phyloP scores from a whole-genome alignment of 2,113 vertebrate genomes.

The Austrofundulus limnaeus region DNA sequence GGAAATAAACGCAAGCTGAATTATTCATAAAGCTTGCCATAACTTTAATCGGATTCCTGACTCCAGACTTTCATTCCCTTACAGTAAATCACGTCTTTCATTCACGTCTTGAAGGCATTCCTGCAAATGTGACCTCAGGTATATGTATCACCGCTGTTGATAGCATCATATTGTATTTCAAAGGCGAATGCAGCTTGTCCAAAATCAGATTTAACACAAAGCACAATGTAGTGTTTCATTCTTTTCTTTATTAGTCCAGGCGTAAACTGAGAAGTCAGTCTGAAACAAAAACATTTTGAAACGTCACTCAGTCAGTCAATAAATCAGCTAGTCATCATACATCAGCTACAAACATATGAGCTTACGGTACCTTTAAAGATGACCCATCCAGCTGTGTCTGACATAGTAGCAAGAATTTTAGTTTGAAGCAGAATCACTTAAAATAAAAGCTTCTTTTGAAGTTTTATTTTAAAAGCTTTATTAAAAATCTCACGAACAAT shows the following conservation, averaged over 20 bases:
- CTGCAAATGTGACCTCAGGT: slow-evolving; percentile 37
- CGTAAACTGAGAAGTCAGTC: slow-evolving; percentile 16
- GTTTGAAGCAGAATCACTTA: background rate
- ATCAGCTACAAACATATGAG: background rate
- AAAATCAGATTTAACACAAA: slow-evolving; percentile 36
- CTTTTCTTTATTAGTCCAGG: slow-evolving; percentile 37
- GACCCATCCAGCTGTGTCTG: background rate
- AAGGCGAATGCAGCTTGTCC: slow-evolving; percentile 21
- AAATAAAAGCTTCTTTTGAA: too few relatives aligned
- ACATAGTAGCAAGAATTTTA: background rate
- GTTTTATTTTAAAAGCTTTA: too few relatives aligned
- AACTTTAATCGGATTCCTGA: slow-evolving; percentile 74
- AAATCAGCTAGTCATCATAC: background rate
- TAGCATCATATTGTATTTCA: slow-evolving; percentile 51
- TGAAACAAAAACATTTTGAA: slow-evolving; percentile 10
- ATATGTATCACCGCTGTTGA: slow-evolving; percentile 47
- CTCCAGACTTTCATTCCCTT: slow-evolving; percentile 59
- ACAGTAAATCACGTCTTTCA: slow-evolving; percentile 55
- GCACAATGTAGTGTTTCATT: slow-evolving; percentile 20
- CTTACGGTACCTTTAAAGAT: background rate
- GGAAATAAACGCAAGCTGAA: slow-evolving; percentile 82
- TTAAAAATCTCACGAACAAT: too few relatives aligned
- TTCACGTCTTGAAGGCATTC: slow-evolving; percentile 51
- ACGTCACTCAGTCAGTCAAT: background rate
- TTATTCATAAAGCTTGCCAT: slow-evolving; percentile 81